Evolutionary conservation across 2,113 vertebrate genomes (phyloP), one percentile per base, ranked within the genome.

Genomic region (Excalfactoria chinensis): DNA sequence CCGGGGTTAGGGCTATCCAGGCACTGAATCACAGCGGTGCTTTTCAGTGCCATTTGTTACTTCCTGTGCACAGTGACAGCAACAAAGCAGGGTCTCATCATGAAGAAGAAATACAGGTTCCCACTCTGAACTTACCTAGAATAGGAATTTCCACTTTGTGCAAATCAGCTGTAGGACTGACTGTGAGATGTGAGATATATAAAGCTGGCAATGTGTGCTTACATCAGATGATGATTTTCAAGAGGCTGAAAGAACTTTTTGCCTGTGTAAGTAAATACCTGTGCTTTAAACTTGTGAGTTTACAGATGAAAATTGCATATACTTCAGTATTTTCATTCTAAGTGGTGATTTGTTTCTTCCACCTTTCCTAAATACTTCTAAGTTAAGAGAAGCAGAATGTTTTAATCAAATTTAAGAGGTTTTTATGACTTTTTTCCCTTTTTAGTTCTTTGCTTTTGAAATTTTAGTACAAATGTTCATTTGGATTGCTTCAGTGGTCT

Each of bases 21-120:
- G 32, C 74, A 3, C 71, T 86, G 89, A 41, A 64, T 90, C 68
- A 3, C 11, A 18, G 2, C 14, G 41, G 41, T 74, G 70, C 44
- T 84, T 66, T 60, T 83, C 58, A 19, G 75, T 4, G 46, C 68
- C 53, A 32, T 63, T 56, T 60, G 94, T 91, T 89, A 91, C 71
- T 96, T 93, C 96, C 94, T 88, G 67, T 40, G 22, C 7, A 25
- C 16, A 19, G 63, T 70, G 93, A 55, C 83, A 46, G 75, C 51
- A 58, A 8, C 46, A 40, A 40, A 64, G 43, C 72, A 83, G 68
- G 86, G 79, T 70, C 93, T 71, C 6, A 19, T 91, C 75, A 43
- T 25, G 70, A 89, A 88, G 95, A 91, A 91, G 95, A 88, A 91
- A 93, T 76, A 93, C 91, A 86, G 85, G 91, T 96, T 96, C 85